Base-by-base conservation (phyloP, 1,140 invertebrate genomes). In the Zophobas atratus region DNA sequence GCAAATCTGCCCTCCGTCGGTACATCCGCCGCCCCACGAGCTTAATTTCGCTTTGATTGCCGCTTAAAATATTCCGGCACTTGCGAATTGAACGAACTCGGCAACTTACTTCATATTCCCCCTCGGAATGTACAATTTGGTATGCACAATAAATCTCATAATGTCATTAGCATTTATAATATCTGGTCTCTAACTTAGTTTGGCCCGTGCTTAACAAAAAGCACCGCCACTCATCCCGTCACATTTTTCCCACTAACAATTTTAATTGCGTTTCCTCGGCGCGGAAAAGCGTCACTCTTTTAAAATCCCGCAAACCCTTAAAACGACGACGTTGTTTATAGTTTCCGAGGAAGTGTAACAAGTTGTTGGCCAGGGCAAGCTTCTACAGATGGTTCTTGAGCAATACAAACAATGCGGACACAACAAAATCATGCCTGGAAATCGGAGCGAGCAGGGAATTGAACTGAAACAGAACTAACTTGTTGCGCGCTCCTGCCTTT, bases 341-440 rank as follows among this genome's bases (percentile, higher is more conserved):
- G 71, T 74, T 75, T 78, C 53, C 41, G 48, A 56, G 71, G 70
- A 75, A n/a, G 71, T 75, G 77, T 78, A 78, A 78, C 77, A 78
- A 75, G 77, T 78, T 67, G 77, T 78, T 78, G 77, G 71, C 77
- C 57, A 70, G 49, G 43, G 33, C 51, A 60, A 72, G 70, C 70
- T 46, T 53, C 71, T 60, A 48, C 77, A 78, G 77, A 78, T 78
- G 72, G 72, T 74, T 78, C 57, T 75, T 78, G 49, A 67, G 77
- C 53, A 75, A 70, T 78, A 78, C 72, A 78, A 78, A 78, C 77
- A 75, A 75, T 60, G 56, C 55, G 57, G 53, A 78, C 63, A 77
- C 75, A 77, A 71, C 63, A 75, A 53, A 71, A 77, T 71, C 51
- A 77, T 56, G 75, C 63, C 48, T 71, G 48, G 48, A 51, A 70